Evolutionary conservation across 2,888 invertebrate genomes (phyloP).

Genomic region (Aphidoletes aphidimyza): DNA sequence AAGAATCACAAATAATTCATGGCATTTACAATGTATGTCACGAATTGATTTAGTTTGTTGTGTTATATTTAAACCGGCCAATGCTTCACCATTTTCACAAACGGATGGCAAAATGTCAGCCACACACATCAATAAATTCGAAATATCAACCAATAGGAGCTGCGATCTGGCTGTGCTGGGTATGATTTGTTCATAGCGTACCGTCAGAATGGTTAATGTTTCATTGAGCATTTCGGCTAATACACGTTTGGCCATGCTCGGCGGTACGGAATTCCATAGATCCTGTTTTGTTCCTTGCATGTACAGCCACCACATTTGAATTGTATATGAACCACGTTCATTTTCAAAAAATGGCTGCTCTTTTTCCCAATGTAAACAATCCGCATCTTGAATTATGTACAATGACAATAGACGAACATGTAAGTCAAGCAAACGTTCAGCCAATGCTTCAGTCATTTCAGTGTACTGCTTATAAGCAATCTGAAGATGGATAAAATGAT

Average conservation of each 20-base stretch:
- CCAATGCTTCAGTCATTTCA: slow-evolving; percentile 86
- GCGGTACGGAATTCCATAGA: slow-evolving; percentile 88
- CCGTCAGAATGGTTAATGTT: slow-evolving; percentile 81
- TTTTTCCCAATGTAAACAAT: slow-evolving; percentile 80
- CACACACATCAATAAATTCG: slow-evolving; percentile 81
- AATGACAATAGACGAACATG: slow-evolving; percentile 81
- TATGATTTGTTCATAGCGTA: slow-evolving; percentile 82
- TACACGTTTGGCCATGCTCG: slow-evolving; percentile 86
- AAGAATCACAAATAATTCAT: slow-evolving; percentile 79
- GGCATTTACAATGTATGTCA: slow-evolving; percentile 85
- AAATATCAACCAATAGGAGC: slow-evolving; percentile 76
- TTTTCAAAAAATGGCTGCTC: slow-evolving; percentile 75
- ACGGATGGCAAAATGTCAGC: slow-evolving; percentile 78
- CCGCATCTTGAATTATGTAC: slow-evolving; percentile 84
- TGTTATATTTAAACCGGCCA: slow-evolving; percentile 70
- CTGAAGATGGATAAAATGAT: slow-evolving; percentile 61
- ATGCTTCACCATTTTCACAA: slow-evolving; percentile 72
- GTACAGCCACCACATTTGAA: slow-evolving; percentile 91
- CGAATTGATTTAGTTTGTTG: slow-evolving; percentile 77
- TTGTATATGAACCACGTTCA: slow-evolving; percentile 81
- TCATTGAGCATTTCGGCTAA: slow-evolving; percentile 88
- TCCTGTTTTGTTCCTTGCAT: slow-evolving; percentile 86
- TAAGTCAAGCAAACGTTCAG: slow-evolving; percentile 82
- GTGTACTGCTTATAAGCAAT: slow-evolving; percentile 79
- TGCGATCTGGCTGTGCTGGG: slow-evolving; percentile 71